These are phyloP conservation scores for Acanthurus lineatus DNA, from an alignment of 2,797 vertebrate species.

Conservation along the genomic window DNA sequence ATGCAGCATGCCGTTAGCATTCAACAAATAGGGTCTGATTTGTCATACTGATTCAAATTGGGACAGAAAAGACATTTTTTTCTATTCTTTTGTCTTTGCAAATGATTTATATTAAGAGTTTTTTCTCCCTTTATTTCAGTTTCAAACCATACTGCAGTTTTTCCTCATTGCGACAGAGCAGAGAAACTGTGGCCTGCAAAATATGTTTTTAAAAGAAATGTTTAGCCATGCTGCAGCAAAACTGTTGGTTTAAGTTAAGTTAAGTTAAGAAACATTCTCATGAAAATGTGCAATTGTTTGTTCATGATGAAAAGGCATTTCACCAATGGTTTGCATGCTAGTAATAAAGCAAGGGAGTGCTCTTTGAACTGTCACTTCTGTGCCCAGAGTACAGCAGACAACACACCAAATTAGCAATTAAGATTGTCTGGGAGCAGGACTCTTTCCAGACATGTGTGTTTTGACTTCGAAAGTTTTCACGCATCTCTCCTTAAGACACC, in stretches of 20 bases:
- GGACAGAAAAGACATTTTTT: neutral
- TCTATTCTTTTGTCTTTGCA: neutral
- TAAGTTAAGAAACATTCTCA: slow-evolving; percentile 65
- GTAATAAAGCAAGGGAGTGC: slow-evolving; percentile 46
- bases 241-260: slow-evolving; percentile 47
- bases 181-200: slow-evolving; percentile 49
- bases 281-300: slow-evolving; percentile 70
- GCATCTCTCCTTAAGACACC: slow-evolving; percentile 58
- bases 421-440: slow-evolving; percentile 67
- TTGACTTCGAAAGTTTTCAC: slow-evolving; percentile 65
- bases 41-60: neutral
- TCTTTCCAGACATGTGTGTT: slow-evolving; percentile 75
- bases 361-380: slow-evolving; percentile 81
- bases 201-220: slow-evolving; percentile 38
- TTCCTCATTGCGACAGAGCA: slow-evolving; percentile 53
- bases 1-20: neutral
- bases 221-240: slow-evolving; percentile 40
- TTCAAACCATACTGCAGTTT: slow-evolving; percentile 34
- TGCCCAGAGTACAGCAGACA: slow-evolving; percentile 56
- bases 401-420: slow-evolving; percentile 74
- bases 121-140: slow-evolving; percentile 13
- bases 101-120: slow-evolving; percentile 2
- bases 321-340: slow-evolving; percentile 59
- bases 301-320: slow-evolving; percentile 66
- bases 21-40: neutral